Conservation (phyloP, 2,113 vertebrate species). For the Brachyistius frenatus region DNA sequence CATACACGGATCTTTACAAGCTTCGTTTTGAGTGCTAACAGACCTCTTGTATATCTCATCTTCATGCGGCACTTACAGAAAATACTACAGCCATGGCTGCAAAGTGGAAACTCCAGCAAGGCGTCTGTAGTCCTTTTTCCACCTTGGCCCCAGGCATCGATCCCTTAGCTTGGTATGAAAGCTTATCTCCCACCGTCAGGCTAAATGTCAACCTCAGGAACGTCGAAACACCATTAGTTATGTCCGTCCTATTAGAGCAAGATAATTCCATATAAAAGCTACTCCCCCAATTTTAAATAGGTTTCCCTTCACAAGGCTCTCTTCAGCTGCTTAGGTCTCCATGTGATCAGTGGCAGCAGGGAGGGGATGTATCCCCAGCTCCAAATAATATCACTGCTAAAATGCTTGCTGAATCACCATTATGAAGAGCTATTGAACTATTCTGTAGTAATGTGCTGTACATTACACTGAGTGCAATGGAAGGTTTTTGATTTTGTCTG, state of each 20-base stretch:
- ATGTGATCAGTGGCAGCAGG: constrained; percentile 47
- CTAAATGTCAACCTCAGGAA: constrained; percentile 71
- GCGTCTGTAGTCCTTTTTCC: constrained; percentile 21
- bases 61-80: constrained; percentile 46
- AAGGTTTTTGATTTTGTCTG: constrained; percentile 2
- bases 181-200: constrained; percentile 65
- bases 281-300: constrained; percentile 65
- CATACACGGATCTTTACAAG: constrained; percentile 30
- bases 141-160: constrained; percentile 45
- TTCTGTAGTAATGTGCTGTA: constrained; percentile 28
- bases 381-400: constrained; percentile 48
- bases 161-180: constrained; percentile 56
- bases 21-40: constrained; percentile 1
- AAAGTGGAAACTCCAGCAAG: constrained; percentile 19
- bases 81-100: constrained; percentile 43
- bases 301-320: constrained; percentile 29
- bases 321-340: constrained; percentile 34
- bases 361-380: constrained; percentile 53
- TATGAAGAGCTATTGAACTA: constrained; percentile 6
- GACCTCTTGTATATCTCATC: constrained; percentile 47
- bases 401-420: constrained; percentile 43
- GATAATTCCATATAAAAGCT: constrained; percentile 72
- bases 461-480: neutral
- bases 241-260: constrained; percentile 61
- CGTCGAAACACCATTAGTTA: constrained; percentile 70